Conservation (phyloP, 1,140 invertebrate genomes). For the Drosophila nasuta region DNA sequence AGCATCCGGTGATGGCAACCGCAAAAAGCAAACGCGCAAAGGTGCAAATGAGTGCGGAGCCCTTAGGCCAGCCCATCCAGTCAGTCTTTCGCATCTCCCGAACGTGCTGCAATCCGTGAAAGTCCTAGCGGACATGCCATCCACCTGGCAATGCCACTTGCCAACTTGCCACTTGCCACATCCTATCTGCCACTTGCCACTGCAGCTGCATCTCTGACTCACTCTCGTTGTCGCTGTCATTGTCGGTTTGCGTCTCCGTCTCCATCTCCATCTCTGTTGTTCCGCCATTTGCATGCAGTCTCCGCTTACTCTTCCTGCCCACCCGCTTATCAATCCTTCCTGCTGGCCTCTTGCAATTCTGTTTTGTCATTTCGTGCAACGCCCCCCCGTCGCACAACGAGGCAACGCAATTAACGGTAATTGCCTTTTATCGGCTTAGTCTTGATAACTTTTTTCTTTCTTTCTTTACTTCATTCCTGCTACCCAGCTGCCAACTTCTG, state of each 20-base stretch:
- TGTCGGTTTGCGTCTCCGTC: conserved; percentile 20
- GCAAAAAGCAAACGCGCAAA: conserved; percentile 74
- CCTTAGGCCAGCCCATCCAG: conserved; percentile 21
- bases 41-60: conserved; percentile 73
- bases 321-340: conserved; percentile 7
- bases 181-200: conserved; percentile 27
- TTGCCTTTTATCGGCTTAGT: conserved; percentile 83
- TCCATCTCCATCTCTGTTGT: background rate
- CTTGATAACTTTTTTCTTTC: conserved; percentile 64
- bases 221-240: conserved; percentile 60
- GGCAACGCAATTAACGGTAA: conserved; percentile 82
- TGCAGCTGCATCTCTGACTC: conserved; percentile 15
- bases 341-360: conserved; percentile 44
- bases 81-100: background rate
- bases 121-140: conserved; percentile 14
- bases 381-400: conserved; percentile 57
- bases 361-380: conserved; percentile 58
- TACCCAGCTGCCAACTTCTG: background rate
- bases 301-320: background rate
- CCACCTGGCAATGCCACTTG: conserved; percentile 21
- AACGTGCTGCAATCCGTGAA: conserved; percentile 29
- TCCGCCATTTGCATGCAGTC: conserved; percentile 65
- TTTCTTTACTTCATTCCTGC: background rate
- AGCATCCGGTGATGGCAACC: conserved; percentile 29
- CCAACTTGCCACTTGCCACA: conserved; percentile 9